Base-by-base conservation (phyloP, 2,888 invertebrate species). In the Eulithis testata region DNA sequence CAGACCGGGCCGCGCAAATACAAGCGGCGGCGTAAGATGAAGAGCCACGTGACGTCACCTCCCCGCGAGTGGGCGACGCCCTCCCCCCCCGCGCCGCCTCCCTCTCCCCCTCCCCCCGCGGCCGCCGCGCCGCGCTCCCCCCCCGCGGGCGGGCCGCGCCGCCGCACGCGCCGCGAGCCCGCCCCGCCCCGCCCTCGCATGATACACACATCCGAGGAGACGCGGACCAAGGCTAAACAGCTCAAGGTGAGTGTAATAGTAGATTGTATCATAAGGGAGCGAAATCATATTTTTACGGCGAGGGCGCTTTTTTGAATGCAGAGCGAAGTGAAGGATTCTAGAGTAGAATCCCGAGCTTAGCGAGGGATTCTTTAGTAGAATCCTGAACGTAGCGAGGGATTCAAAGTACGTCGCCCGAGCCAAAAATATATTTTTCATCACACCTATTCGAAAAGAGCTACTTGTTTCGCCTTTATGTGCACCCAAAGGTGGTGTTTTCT, bases 1-100 rank as follows among this genome's bases (percentile, higher is more conserved):
- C 76, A 96, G 94, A 94, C 95, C 52, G 97, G 95, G 0, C 96
- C 96, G 0, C 93, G 97, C 2, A 97, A 97, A 79, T 97, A 97
- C 84, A 97, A 97, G 82, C 94, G 97, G 0, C 93, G 97, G 60
- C 95, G 97, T 73, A 97, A 97, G 87, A 79, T 96, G 14, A 96
- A 96, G 81, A 74, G 76, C 11, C 85, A 84, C 11, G 72, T 68
- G 65, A 11, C 14, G 11, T 76, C 84, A 6, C 75, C 81, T n/a
- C 70, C 69, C 51, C 70, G 76, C 53, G 73, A 77, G 12, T 81
- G 85, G 82, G 66, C 83, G 86, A 65, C 94, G 0, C 67, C 78
- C 56, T 71, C 76, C 65, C 77, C 74, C 64, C 75, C 72, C 49
- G 72, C 68, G 66, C 68, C 68, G 60, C 66, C 71, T 6, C 63